Evolutionary conservation across 2,888 invertebrate species (phyloP), one percentile per base, ranked within the genome.

Genomic region (Xanthia togata): DNA sequence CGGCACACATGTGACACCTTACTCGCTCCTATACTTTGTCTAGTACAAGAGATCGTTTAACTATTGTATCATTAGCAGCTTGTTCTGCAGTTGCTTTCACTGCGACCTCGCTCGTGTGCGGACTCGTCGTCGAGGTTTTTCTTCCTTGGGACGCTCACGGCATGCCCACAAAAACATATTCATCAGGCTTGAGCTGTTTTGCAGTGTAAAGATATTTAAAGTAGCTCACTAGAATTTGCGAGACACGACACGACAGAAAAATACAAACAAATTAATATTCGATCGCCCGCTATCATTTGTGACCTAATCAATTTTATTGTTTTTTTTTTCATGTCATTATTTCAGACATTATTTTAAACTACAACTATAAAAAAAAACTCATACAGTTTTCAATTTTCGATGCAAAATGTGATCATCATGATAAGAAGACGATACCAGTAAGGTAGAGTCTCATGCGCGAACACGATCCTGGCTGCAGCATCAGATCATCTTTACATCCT

Each of bases 1-100:
- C 70, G 59, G 57, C 26, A 2, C 71, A 81, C 71, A 47, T 76
- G 82, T 55, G 60, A 14, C 23, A 44, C 55, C 53, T 38, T n/a
- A 68, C 53, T 14, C 31, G 38, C 41, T 41, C 14, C 20, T 59
- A 38, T 20, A 44, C 53, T 35, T 14, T 23, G 20, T 44, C 53
- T 23, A 6, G 31, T 17, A 20, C 14, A 23, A 14, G n/a, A 62
- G 47, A n/a, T 41, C 23, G 62, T 23, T n/a, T 60, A 3, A 31
- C 31, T 20, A 14, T 41, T 62, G 6, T 41, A 65, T 38, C 60
- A 20, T 23, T 12, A 63, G 23, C 9, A 41, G 38, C 62, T 31
- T 31, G 31, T 41, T 44, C 26, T 50, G 26, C 31, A 44, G 23
- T 62, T 9, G 73, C 79, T 73, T 50, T 20, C 64, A 64, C 57